Evolutionary conservation across 2,113 vertebrate species (phyloP), one percentile per base, ranked within the genome.

Genomic region (Caloenas nicobarica): DNA sequence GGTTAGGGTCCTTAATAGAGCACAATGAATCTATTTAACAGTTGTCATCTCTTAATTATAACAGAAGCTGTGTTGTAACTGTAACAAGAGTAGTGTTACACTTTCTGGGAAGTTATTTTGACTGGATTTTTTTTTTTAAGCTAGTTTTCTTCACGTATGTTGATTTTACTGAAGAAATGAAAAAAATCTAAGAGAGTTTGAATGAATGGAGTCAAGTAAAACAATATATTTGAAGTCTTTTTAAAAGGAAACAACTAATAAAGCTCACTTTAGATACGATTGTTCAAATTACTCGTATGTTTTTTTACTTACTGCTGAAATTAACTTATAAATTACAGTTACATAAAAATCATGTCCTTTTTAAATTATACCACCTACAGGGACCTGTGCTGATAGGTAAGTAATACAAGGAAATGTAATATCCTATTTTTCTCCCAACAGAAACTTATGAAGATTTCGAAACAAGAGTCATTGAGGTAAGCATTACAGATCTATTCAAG

Each of bases 391-490:
- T 89, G 38, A 11, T n/a, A 51, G 17, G 34, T 7, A 77, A n/a
- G 10, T 62, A 16, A 31, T 33, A 22, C 28, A 44, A 40, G 36
- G 65, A 58, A 84, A 31, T 57, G 13, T 89, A 85, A 96, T 56
- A 61, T 16, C 3, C 38, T 83, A 0, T 61, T 93, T 88, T 96
- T 94, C 86, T 92, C 33, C 96, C 95, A 80, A 65, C 98, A 99
- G 99, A 99, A 98, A 99, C 98, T 1, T 99, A 99, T 0, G 98
- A 99, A 81, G 98, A 98, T 85, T 99, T 99, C 97, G 99, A 99
- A 91, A 94, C 98, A 13, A 98, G 98, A 66, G 96, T 99, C 92
- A 98, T 99, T 73, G 99, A 99, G 99, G 99, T 99, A 97, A 98
- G 99, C 71, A 10, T 50, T 94, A 57, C 48, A 69, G 11, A 91